Conservation (phyloP, 2,797 vertebrate genomes). For the Naso thynnoides region DNA sequence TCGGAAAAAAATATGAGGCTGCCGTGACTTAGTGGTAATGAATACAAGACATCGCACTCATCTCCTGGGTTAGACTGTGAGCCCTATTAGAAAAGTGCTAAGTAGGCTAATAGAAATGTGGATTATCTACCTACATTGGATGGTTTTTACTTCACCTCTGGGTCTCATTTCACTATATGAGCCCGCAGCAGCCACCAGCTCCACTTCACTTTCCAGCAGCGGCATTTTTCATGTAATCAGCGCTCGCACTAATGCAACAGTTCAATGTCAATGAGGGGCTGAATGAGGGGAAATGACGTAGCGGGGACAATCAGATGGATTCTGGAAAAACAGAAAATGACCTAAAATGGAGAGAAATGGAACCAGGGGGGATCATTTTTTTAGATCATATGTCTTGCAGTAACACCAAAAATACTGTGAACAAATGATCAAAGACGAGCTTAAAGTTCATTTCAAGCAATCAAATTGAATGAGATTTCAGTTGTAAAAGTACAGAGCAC, state of each 20-base stretch:
- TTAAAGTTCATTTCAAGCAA: neutral
- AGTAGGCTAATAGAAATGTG: conserved; percentile 78
- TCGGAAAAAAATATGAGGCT: conserved; percentile 47
- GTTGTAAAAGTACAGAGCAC: neutral
- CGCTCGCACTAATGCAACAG: conserved; percentile 24
- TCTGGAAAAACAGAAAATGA: conserved; percentile 24
- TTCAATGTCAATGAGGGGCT: conserved; percentile 35
- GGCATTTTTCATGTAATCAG: conserved; percentile 58
- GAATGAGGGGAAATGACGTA: conserved; percentile 12
- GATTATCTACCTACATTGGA: conserved; percentile 71
- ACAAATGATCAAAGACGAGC: neutral
- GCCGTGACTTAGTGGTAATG: conserved; percentile 63
- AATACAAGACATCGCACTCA: conserved; percentile 64
- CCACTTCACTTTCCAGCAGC: conserved; percentile 48
- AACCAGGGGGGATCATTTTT: neutral
- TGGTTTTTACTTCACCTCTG: conserved; percentile 70
- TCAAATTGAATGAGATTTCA: neutral
- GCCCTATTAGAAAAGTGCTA: conserved; percentile 74
- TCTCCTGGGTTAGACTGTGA: conserved; percentile 66
- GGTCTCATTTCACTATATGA: conserved; percentile 53
- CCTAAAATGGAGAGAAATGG: neutral
- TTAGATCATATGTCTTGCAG: too few relatives aligned
- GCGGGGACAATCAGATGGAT: conserved; percentile 2
- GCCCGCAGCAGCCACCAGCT: conserved; percentile 50
- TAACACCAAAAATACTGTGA: neutral